These are phyloP conservation scores for Cygnus olor DNA, from an alignment of 2,797 vertebrate genomes.

Conservation along the genomic window DNA sequence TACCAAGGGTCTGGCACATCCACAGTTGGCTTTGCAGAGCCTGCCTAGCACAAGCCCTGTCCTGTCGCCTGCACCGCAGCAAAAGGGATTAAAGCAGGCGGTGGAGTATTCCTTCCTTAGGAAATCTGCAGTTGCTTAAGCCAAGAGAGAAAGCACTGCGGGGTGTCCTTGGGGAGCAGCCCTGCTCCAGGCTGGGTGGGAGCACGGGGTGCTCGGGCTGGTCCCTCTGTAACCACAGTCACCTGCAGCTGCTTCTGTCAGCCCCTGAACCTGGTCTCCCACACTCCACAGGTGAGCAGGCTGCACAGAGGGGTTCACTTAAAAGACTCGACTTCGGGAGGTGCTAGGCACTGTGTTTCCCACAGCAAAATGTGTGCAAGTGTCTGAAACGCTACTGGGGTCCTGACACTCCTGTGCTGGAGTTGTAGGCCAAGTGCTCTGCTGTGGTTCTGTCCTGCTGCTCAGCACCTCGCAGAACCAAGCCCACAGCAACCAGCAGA, in stretches of 20 bases:
- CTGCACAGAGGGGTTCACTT: background rate
- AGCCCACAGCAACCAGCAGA: rapidly evolving
- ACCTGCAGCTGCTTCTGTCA: background rate
- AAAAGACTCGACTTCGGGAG: background rate
- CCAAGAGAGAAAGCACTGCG: background rate
- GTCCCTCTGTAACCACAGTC: background rate
- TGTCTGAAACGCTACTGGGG: background rate
- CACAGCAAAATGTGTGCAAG: background rate
- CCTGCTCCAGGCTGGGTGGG: background rate
- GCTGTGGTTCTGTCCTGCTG: background rate
- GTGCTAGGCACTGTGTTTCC: background rate
- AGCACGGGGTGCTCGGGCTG: background rate
- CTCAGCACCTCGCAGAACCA: background rate
- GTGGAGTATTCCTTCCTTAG: background rate
- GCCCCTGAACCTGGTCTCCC: background rate
- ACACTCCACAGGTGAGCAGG: background rate
- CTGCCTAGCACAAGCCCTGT: background rate
- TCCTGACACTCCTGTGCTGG: background rate
- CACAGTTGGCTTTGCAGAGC: background rate
- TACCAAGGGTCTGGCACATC: background rate
- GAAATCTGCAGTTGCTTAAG: background rate
- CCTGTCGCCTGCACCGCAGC: background rate
- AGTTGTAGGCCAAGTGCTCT: background rate
- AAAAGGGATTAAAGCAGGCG: background rate
- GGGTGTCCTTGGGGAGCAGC: background rate